A percentile compares a stretch with the other conserved stretches of the same genome.
Conservation (phyloP, 2,797 vertebrate genomes). For the Poecilia wingei region DNA sequence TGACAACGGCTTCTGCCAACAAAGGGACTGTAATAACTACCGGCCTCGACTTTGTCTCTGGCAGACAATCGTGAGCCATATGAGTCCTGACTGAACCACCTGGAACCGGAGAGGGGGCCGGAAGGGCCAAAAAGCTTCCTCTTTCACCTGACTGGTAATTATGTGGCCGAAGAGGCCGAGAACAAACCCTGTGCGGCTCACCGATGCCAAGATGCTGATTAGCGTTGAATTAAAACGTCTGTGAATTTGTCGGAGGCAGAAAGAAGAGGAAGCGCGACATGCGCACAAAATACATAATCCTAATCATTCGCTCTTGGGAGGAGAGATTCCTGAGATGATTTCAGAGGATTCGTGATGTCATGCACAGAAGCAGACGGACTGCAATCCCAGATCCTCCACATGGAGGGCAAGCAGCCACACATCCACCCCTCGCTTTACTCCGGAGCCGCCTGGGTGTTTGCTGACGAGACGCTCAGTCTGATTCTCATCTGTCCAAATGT, state of each 20-base stretch:
- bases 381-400: neutral
- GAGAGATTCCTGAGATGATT: neutral
- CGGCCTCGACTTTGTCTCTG: conserved; percentile 47
- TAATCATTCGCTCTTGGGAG: neutral
- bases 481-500: neutral
- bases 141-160: conserved; percentile 56
- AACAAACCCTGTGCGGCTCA: conserved; percentile 43
- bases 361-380: neutral
- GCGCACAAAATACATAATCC: neutral
- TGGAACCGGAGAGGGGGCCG: conserved; percentile 10
- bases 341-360: neutral
- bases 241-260: conserved; percentile 46
- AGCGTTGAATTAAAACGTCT: conserved; percentile 43
- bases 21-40: conserved; percentile 58
- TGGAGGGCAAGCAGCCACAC: neutral
- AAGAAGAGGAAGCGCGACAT: conserved; percentile 23
- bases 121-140: conserved; percentile 42
- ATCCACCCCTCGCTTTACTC: neutral
- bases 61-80: conserved; percentile 60
- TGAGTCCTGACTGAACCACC: conserved; percentile 47
- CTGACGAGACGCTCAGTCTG: neutral
- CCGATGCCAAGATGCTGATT: conserved; percentile 50
- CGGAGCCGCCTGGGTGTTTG: neutral
- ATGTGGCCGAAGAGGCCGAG: conserved; percentile 33
- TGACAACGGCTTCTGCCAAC: conserved; percentile 49